A percentile compares a stretch with the other conserved stretches of the same genome.
These are phyloP conservation scores for Harlomillsia oculata DNA, from an alignment of 1,140 invertebrate species.

Conservation along the genomic window DNA sequence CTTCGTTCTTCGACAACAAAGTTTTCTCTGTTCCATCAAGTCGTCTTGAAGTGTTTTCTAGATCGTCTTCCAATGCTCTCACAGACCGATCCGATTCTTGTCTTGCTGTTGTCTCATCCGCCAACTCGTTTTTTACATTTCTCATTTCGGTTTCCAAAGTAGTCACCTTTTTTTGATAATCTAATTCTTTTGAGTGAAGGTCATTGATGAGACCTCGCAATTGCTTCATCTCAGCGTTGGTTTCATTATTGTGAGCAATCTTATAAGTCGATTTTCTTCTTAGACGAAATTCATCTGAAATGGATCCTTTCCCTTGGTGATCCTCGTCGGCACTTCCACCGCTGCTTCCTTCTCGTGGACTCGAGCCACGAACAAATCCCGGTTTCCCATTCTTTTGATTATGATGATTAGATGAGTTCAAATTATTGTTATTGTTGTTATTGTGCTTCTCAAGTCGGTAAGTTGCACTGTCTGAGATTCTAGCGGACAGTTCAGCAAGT, in stretches of 20 bases:
- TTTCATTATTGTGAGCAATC: slow-evolving; percentile 30
- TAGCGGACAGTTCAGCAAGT: slow-evolving; percentile 36
- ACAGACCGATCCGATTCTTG: slow-evolving; percentile 30
- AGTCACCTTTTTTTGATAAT: slow-evolving; percentile 32
- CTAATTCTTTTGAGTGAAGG: slow-evolving; percentile 36
- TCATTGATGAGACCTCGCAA: slow-evolving; percentile 33
- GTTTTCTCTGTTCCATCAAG: slow-evolving; percentile 34
- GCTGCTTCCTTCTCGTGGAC: neutral
- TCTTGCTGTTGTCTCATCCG: slow-evolving; percentile 26
- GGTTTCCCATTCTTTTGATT: neutral
- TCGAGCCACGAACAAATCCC: neutral
- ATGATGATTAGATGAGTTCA: too few species aligned
- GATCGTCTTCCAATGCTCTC: slow-evolving; percentile 27
- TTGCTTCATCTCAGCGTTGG: slow-evolving; percentile 30
- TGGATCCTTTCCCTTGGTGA: neutral
- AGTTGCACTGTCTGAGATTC: slow-evolving; percentile 37
- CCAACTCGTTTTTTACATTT: slow-evolving; percentile 27
- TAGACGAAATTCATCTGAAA: slow-evolving; percentile 24
- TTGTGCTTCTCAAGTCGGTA: slow-evolving; percentile 37
- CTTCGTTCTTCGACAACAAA: slow-evolving; percentile 37
- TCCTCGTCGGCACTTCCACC: neutral
- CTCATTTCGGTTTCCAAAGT: slow-evolving; percentile 35
- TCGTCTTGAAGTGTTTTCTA: slow-evolving; percentile 31
- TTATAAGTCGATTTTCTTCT: slow-evolving; percentile 35
- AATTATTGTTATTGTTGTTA: slow-evolving; percentile 15